Percentiles rank a stretch among this genome's conserved stretches.
These are phyloP conservation scores for Scolanthus callimorphus DNA, from an alignment of 92 coral and sea anemone species.

Conservation along the genomic window DNA sequence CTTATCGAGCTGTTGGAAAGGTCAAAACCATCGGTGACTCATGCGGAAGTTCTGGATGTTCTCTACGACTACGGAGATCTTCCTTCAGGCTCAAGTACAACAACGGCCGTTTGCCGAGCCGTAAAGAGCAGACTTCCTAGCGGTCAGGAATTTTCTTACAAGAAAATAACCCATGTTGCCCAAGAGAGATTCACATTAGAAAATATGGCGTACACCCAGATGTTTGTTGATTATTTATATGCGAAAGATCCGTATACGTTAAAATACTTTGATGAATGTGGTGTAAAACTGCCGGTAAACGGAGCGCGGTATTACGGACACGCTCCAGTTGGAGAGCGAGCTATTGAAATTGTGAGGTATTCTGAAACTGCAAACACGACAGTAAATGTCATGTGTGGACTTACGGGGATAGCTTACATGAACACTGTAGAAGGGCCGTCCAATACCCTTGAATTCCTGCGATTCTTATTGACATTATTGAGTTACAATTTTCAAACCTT, in stretches of 20 bases:
- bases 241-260: conserved; percentile 35
- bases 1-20: conserved; percentile 45
- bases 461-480: conserved; percentile 9
- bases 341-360: conserved; percentile 31
- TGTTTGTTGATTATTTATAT: conserved; percentile 29
- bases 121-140: conserved; percentile 28
- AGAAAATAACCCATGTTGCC: conserved; percentile 23
- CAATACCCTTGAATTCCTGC: conserved; percentile 31
- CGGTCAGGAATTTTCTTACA: conserved; percentile 18
- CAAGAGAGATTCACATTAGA: conserved; percentile 31
- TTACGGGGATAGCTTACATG: conserved; percentile 39
- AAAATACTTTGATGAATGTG: conserved; percentile 56
- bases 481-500: conserved; percentile 13
- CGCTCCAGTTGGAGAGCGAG: conserved; percentile 38
- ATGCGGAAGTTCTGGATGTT: conserved; percentile 24
- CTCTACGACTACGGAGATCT: conserved; percentile 39
- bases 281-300: conserved; percentile 44
- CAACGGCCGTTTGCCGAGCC: conserved; percentile 22
- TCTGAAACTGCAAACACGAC: conserved; percentile 31
- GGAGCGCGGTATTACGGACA: conserved; percentile 41
- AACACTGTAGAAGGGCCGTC: conserved; percentile 43
- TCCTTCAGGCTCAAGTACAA: conserved; percentile 18
- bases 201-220: conserved; percentile 54
- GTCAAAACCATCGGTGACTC: conserved; percentile 30
- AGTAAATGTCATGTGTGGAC: conserved; percentile 39